Evolutionary conservation across 2,888 invertebrate genomes (phyloP).

Genomic region (Leptopilina syphax): DNA sequence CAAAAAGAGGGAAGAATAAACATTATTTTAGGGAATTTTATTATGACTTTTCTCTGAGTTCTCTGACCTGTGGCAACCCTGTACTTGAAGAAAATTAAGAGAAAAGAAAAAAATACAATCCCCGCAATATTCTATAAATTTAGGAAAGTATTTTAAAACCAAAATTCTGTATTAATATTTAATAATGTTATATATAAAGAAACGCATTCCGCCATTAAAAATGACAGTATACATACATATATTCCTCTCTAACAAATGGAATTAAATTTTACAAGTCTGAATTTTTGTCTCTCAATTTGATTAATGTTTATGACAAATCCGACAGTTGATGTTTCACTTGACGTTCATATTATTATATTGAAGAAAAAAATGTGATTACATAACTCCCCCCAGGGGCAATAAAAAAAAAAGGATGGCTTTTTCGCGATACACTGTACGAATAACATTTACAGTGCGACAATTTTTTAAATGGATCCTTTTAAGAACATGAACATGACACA

Average conservation of each 20-base stretch:
- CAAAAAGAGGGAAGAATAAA: no score
- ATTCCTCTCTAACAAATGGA: neutral
- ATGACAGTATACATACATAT: no score
- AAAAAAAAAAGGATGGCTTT: constrained; percentile 12
- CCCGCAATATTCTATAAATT: no score
- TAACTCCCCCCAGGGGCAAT: constrained; percentile 2
- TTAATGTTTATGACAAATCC: constrained; percentile 23
- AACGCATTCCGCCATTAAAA: no score
- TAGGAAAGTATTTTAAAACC: no score
- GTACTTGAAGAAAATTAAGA: no score
- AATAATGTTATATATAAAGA: no score
- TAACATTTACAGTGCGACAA: neutral
- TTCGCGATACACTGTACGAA: neutral
- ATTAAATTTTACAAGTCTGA: neutral
- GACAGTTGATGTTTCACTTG: constrained; percentile 31
- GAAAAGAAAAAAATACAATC: no score
- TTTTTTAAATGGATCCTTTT: constrained; percentile 34
- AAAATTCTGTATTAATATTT: no score
- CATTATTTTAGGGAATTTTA: no score
- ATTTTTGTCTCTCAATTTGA: constrained; percentile 11
- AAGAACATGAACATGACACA: constrained; percentile 23
- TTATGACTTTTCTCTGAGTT: no score
- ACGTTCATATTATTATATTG: neutral
- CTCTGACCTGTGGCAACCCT: no score
- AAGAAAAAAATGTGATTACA: constrained; percentile 32